phyloP scores from a whole-genome alignment of 2,113 vertebrate genomes.

The Colistium nudipinnis region DNA sequence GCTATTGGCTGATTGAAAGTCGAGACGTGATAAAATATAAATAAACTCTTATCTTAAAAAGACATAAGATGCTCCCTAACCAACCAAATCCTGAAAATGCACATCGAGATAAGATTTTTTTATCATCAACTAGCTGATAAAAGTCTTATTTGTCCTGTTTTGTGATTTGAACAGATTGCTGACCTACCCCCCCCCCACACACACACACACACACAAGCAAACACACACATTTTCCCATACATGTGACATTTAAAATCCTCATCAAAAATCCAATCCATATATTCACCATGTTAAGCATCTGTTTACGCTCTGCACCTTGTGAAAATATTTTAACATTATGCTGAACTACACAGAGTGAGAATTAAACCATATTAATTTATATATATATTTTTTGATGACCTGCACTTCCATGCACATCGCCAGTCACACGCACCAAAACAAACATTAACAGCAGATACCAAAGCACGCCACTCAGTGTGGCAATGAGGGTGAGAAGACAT shows the following conservation, averaged over 20 bases:
- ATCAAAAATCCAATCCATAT: neutral
- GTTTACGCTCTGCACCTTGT: neutral
- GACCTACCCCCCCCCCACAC: no score
- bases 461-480: neutral
- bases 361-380: no score
- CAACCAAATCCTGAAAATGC: neutral
- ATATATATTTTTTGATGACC: no score
- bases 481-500: constrained; percentile 19
- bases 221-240: no score
- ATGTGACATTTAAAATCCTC: neutral
- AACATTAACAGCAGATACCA: neutral
- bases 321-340: neutral
- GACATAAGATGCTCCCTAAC: neutral
- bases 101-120: neutral
- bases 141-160: neutral
- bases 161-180: neutral
- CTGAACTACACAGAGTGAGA: neutral
- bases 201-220: no score
- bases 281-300: neutral
- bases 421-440: neutral
- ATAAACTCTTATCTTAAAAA: neutral
- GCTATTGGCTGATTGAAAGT: neutral
- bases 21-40: neutral
- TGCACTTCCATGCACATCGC: neutral
- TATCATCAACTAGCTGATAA: neutral